Percentiles rank a stretch among this genome's conserved stretches.
These are phyloP conservation scores for Actenoides lindsayi DNA, from an alignment of 2,113 vertebrate genomes.

Conservation along the genomic window DNA sequence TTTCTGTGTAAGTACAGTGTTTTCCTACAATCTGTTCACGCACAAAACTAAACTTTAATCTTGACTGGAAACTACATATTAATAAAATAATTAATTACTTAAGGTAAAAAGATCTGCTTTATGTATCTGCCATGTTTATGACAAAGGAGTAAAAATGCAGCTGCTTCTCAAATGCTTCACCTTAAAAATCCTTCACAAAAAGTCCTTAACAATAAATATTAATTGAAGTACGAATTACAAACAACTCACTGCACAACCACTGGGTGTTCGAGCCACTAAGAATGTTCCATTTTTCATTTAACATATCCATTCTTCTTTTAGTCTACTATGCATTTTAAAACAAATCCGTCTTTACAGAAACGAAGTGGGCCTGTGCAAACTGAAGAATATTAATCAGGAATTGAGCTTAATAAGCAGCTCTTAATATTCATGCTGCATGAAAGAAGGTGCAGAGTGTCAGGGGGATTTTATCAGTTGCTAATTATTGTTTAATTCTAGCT, in stretches of 20 bases:
- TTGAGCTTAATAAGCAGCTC: background rate
- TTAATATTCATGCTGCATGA: conserved; percentile 10
- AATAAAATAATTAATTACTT: background rate
- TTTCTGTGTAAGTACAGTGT: background rate
- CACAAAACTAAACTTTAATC: background rate
- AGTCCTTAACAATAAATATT: background rate
- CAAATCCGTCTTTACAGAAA: background rate
- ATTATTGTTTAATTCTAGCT: conserved; percentile 8
- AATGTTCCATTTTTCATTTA: background rate
- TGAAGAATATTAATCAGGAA: background rate
- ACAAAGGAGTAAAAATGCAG: background rate
- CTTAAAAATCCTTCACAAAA: background rate
- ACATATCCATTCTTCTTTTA: background rate
- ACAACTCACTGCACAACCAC: background rate
- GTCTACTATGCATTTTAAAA: background rate
- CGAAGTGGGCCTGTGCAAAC: background rate
- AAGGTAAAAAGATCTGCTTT: background rate
- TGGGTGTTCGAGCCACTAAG: background rate
- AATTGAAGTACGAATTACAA: background rate
- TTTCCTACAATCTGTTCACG: background rate
- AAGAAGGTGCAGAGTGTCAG: background rate
- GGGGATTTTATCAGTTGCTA: conserved; percentile 34
- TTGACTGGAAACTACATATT: background rate
- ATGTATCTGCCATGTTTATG: background rate
- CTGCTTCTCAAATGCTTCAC: background rate